Evolutionary conservation across 2,113 vertebrate species (phyloP).

Genomic region (Stercorarius parasiticus): DNA sequence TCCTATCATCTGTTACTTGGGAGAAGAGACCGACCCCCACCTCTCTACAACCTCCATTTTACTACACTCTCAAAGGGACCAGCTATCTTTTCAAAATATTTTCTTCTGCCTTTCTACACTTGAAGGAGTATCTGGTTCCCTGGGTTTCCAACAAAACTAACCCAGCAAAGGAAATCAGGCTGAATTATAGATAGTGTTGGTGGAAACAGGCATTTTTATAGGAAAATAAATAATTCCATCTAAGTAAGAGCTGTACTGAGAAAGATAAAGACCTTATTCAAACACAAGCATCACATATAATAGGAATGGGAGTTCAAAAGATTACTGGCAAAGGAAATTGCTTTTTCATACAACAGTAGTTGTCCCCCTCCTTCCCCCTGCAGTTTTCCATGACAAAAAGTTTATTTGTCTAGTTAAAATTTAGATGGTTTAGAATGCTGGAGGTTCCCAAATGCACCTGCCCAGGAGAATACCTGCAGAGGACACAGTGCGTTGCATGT

Average conservation of each 20-base stretch:
- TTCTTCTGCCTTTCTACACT: neutral
- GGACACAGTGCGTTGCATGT: neutral
- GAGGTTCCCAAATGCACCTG: neutral
- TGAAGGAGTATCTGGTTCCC: neutral
- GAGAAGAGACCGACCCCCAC: too few relatives aligned
- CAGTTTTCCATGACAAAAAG: neutral
- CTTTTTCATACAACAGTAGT: neutral
- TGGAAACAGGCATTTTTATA: neutral
- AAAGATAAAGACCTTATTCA: conserved; percentile 11
- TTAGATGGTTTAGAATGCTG: neutral
- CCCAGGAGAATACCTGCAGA: neutral
- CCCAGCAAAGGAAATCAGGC: neutral
- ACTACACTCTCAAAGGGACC: neutral
- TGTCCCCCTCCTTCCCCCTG: neutral
- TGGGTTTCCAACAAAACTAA: neutral
- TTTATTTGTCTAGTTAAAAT: neutral
- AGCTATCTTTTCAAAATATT: neutral
- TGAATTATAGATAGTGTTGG: neutral
- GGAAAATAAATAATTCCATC: conserved; percentile 35
- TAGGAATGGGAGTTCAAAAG: neutral
- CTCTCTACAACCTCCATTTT: neutral
- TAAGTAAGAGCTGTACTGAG: neutral
- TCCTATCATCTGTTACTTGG: too few relatives aligned
- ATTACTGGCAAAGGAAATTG: conserved; percentile 5
- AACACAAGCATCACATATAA: neutral